These are phyloP conservation scores for Megaceryle torquata DNA, from an alignment of 2,113 vertebrate species.

Conservation along the genomic window DNA sequence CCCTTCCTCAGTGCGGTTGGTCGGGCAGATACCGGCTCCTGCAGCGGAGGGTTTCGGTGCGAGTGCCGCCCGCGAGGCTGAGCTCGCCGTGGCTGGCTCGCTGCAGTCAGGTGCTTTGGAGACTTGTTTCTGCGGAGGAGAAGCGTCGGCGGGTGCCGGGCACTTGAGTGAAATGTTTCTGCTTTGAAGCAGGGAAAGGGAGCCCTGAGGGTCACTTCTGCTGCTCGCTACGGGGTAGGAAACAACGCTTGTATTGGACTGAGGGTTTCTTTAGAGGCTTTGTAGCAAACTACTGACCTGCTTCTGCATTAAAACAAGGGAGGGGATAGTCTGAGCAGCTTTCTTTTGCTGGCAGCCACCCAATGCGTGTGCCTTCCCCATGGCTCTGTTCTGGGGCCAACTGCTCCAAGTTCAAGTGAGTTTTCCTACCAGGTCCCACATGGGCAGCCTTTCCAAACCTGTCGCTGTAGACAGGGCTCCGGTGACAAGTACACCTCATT, in stretches of 20 bases:
- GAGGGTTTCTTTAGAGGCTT: neutral
- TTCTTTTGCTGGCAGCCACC: neutral
- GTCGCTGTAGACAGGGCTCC: neutral
- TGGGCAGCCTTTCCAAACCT: neutral
- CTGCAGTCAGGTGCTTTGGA: neutral
- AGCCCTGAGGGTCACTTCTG: neutral
- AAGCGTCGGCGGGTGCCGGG: fast-evolving
- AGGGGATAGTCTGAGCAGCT: neutral
- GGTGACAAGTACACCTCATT: neutral
- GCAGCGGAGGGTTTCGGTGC: neutral
- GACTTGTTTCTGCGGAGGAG: neutral
- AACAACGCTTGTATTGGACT: neutral
- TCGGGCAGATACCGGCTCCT: fast-evolving
- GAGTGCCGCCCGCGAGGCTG: neutral
- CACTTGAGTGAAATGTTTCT: neutral
- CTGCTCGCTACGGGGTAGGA: fast-evolving
- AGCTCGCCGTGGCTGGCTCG: fast-evolving
- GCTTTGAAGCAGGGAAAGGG: neutral
- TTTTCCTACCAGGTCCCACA: neutral
- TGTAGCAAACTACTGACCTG: neutral
- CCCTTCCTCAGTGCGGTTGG: neutral
- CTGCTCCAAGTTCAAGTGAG: neutral
- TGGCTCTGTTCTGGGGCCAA: neutral
- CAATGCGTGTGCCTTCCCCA: fast-evolving
- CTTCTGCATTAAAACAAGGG: fast-evolving